These are phyloP conservation scores for Ataeniobius toweri DNA, from an alignment of 2,797 vertebrate species.

Conservation along the genomic window DNA sequence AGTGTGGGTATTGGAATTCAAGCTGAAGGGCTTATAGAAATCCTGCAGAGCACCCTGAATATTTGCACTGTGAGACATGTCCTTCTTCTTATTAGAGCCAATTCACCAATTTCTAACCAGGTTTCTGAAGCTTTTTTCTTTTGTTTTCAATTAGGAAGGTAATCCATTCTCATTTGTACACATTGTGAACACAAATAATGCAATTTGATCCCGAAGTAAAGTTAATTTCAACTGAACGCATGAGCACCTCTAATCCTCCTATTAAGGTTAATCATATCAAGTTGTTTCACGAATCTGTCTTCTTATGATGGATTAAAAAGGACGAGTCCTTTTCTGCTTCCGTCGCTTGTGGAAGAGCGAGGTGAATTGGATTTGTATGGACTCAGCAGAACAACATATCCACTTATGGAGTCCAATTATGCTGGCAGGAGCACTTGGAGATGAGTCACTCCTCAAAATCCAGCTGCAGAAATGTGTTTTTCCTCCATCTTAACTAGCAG, in stretches of 20 bases:
- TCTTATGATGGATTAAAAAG: slow-evolving; percentile 68
- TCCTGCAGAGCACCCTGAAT: slow-evolving; percentile 26
- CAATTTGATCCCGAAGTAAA: not conserved
- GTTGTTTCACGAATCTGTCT: slow-evolving; percentile 41
- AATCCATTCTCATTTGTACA: not conserved
- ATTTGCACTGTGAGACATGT: slow-evolving; percentile 16
- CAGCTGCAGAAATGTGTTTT: slow-evolving; percentile 36
- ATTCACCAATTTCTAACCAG: not conserved
- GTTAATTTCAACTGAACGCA: slow-evolving; percentile 16
- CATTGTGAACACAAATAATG: not conserved
- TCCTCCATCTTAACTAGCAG: slow-evolving; percentile 8
- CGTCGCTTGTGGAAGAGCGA: slow-evolving; percentile 54
- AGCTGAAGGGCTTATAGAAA: slow-evolving; percentile 46
- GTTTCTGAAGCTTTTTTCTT: not conserved
- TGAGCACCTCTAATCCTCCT: slow-evolving; percentile 10
- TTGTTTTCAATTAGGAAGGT: not conserved
- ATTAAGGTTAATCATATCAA: slow-evolving; percentile 44
- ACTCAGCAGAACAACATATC: slow-evolving; percentile 63
- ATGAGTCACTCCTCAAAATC: slow-evolving; percentile 51
- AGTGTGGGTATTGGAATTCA: slow-evolving; percentile 32
- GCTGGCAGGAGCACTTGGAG: slow-evolving; percentile 58
- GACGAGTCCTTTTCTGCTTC: slow-evolving; percentile 73
- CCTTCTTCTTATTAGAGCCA: not conserved
- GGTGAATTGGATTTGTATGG: slow-evolving; percentile 74
- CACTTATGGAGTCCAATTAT: slow-evolving; percentile 70